Evolutionary conservation across 2,888 invertebrate species (phyloP).

Genomic region (Petrolisthes cinctipes): DNA sequence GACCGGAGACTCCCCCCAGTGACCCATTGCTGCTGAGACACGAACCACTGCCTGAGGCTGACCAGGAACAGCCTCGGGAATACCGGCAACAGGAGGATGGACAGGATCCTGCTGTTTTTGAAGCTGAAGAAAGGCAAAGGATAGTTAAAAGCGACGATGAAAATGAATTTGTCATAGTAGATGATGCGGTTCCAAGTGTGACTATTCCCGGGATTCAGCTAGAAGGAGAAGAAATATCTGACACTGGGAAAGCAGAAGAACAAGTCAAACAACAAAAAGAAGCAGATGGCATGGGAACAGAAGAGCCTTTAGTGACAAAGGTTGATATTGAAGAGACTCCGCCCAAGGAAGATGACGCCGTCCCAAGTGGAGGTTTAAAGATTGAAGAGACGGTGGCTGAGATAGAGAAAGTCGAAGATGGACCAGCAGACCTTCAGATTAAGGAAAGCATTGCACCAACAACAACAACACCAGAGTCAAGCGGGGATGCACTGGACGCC

Average conservation of each 20-base stretch:
- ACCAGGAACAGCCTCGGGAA: too few relatives aligned
- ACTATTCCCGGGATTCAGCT: background rate
- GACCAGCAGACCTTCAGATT: too few relatives aligned
- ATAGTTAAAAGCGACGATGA: slow-evolving; percentile 27
- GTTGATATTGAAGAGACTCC: too few relatives aligned
- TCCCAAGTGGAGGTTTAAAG: background rate
- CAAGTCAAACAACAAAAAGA: background rate
- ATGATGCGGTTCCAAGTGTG: background rate
- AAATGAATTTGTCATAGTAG: slow-evolving; percentile 20
- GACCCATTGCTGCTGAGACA: slow-evolving; percentile 21
- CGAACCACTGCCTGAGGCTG: background rate
- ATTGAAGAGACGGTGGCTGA: background rate
- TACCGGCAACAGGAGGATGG: too few relatives aligned
- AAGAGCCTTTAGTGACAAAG: too few relatives aligned
- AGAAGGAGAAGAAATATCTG: background rate
- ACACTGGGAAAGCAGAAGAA: background rate
- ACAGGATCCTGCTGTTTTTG: background rate
- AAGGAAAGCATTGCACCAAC: too few relatives aligned
- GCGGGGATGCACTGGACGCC: too few relatives aligned
- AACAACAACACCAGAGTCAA: too few relatives aligned
- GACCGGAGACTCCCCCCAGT: background rate
- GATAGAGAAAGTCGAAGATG: background rate
- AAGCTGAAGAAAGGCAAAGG: slow-evolving; percentile 15
- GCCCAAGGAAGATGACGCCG: background rate
- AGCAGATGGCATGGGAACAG: background rate